phyloP scores from a whole-genome alignment of 1,140 invertebrate species.

The Varroa destructor region DNA sequence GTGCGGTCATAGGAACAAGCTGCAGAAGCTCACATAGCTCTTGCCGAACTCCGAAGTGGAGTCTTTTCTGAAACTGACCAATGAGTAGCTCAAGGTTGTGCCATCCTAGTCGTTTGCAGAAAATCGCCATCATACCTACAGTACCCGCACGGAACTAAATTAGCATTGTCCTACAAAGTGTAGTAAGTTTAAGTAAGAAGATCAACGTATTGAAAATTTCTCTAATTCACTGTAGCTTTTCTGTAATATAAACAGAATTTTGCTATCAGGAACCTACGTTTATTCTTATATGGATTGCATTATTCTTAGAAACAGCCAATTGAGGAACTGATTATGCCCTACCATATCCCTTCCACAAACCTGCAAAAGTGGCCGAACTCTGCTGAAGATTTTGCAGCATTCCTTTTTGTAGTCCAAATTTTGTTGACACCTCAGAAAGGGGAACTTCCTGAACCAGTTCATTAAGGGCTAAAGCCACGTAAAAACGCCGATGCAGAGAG shows the following conservation, averaged over 20 bases:
- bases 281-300: not conserved
- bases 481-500: slow-evolving; percentile 58
- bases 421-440: slow-evolving; percentile 58
- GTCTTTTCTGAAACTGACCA: slow-evolving; percentile 76
- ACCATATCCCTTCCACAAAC: slow-evolving; percentile 42
- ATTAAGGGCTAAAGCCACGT: slow-evolving; percentile 73
- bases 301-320: slow-evolving; percentile 21
- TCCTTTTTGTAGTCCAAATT: slow-evolving; percentile 72
- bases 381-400: slow-evolving; percentile 81
- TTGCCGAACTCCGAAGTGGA: slow-evolving; percentile 82
- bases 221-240: not conserved
- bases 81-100: slow-evolving; percentile 72
- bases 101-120: slow-evolving; percentile 86
- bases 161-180: slow-evolving; percentile 32
- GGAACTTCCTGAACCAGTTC: slow-evolving; percentile 84
- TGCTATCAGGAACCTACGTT: slow-evolving; percentile 8
- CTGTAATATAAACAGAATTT: slow-evolving; percentile 6
- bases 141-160: too few relatives aligned
- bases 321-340: slow-evolving; percentile 28
- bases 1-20: slow-evolving; percentile 65
- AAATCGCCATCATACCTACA: slow-evolving; percentile 74
- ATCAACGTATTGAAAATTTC: not conserved
- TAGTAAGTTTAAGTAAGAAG: not conserved
- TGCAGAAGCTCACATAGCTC: slow-evolving; percentile 83
- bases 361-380: slow-evolving; percentile 85